Conservation (phyloP, 2,888 invertebrate species). For the Lasioglossum zephyrum region DNA sequence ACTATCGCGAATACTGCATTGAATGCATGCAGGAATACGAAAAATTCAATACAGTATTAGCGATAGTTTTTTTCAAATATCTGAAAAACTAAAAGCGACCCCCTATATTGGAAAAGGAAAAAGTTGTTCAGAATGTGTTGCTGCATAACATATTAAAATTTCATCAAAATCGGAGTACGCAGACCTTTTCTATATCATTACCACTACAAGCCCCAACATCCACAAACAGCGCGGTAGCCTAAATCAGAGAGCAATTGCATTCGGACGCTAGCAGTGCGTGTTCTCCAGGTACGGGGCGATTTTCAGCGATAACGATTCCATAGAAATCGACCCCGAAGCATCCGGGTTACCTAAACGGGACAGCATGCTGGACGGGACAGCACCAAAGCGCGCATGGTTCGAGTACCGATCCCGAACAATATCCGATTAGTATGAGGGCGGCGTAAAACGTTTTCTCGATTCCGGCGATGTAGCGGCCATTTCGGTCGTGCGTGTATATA, state of each 20-base stretch:
- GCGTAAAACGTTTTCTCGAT: conserved; percentile 11
- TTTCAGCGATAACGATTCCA: background rate
- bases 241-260: background rate
- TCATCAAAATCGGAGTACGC: no score
- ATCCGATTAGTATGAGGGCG: conserved; percentile 1
- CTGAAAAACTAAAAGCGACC: no score
- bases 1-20: no score
- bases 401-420: background rate
- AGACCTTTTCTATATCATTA: no score
- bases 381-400: background rate
- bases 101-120: no score
- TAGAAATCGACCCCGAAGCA: background rate
- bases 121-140: no score
- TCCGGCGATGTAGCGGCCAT: background rate
- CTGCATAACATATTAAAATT: no score
- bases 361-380: background rate
- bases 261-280: background rate
- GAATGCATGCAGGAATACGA: no score
- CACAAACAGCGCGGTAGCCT: background rate
- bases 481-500: conserved; percentile 1
- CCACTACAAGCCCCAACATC: background rate
- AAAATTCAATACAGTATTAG: no score
- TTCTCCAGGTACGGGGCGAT: background rate
- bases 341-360: background rate
- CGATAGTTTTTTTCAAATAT: no score